Evolutionary conservation across 2,113 vertebrate species (phyloP).

Genomic region (Madoqua kirkii): DNA sequence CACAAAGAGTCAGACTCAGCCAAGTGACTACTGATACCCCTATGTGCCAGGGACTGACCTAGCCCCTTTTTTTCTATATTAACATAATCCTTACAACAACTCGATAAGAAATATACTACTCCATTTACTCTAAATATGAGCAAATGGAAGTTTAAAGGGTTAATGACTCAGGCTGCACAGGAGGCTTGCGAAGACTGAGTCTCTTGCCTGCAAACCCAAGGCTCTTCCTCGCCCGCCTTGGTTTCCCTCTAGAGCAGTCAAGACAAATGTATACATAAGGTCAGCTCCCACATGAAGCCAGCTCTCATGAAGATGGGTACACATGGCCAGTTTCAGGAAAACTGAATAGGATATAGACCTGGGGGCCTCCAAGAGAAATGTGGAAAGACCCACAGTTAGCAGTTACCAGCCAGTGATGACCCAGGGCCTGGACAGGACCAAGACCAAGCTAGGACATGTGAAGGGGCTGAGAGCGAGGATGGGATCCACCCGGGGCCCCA

Average conservation of each 20-base stretch:
- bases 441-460: background rate
- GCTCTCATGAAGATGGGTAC: background rate
- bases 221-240: background rate
- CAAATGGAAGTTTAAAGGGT: background rate
- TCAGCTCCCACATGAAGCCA: background rate
- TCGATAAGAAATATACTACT: background rate
- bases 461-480: background rate
- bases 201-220: background rate
- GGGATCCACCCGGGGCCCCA: fast-evolving
- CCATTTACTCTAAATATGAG: background rate
- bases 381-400: background rate
- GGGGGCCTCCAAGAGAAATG: too few relatives aligned
- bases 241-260: background rate
- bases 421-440: background rate
- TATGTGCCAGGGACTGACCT: background rate
- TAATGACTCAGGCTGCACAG: background rate
- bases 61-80: background rate
- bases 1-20: background rate
- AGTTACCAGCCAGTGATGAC: background rate
- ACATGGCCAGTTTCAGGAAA: background rate
- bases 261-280: background rate
- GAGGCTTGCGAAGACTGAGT: too few relatives aligned
- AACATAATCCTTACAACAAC: background rate
- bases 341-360: background rate
- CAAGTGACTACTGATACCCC: background rate